phyloP scores from a whole-genome alignment of 2,888 invertebrate genomes.

The Eurytoma adleriae region DNA sequence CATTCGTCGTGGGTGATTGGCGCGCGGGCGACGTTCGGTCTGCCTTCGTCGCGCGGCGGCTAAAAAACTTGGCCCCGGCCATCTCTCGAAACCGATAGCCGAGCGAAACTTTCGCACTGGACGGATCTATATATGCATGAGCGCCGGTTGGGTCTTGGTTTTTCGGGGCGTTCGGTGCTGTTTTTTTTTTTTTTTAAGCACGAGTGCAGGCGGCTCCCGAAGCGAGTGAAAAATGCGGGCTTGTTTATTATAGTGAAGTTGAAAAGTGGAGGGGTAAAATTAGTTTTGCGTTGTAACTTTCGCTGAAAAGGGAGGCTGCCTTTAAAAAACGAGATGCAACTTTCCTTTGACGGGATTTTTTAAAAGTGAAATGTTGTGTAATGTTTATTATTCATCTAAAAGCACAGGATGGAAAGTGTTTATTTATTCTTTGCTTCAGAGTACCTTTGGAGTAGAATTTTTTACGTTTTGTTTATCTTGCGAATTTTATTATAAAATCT shows the following conservation, averaged over 20 bases:
- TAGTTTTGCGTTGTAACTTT: neutral
- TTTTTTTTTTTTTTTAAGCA: neutral
- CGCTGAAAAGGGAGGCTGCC: neutral
- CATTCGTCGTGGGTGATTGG: neutral
- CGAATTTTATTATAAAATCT: too few species aligned
- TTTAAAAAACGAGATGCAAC: too few species aligned
- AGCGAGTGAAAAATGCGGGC: neutral
- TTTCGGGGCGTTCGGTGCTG: neutral
- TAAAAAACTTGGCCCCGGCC: constrained; percentile 11
- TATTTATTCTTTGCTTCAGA: too few species aligned
- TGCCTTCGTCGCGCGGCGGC: constrained; percentile 1
- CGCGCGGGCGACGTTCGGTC: neutral
- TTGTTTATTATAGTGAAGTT: neutral
- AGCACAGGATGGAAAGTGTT: too few species aligned
- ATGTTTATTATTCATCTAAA: too few species aligned
- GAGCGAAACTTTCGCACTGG: constrained; percentile 5
- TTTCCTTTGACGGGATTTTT: too few species aligned
- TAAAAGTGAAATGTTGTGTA: too few species aligned
- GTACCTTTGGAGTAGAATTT: too few species aligned
- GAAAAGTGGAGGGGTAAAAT: neutral
- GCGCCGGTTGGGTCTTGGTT: neutral
- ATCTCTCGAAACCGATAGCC: constrained; percentile 2
- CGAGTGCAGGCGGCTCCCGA: neutral
- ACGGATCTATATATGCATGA: neutral
- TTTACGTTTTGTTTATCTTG: too few species aligned